A percentile compares a stretch with the other conserved stretches of the same genome.
phyloP scores from a whole-genome alignment of 2,113 vertebrate genomes.

The Zapus hudsonius region DNA sequence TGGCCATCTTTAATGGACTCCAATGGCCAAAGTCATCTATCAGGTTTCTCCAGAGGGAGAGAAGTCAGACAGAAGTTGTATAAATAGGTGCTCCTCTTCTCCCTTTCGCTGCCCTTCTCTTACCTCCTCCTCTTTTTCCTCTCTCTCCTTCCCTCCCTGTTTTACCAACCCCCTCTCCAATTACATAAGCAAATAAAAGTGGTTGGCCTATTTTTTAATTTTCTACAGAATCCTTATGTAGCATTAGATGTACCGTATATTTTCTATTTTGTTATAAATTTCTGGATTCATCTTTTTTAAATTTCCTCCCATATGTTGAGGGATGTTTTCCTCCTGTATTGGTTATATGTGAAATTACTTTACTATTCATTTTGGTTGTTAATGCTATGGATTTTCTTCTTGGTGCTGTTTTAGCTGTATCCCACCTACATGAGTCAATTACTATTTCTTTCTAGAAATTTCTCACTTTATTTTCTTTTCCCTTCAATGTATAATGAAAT shows the following conservation, averaged over 20 bases:
- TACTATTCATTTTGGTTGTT: neutral
- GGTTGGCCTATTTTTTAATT: neutral
- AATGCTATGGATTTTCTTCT: neutral
- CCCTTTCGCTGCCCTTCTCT: neutral
- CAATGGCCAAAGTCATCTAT: neutral
- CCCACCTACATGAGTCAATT: neutral
- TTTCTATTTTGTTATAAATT: constrained; percentile 2
- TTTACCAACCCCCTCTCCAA: neutral
- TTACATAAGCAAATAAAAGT: neutral
- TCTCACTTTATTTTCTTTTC: neutral
- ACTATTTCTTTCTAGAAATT: neutral
- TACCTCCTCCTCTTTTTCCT: neutral
- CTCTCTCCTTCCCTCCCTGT: neutral
- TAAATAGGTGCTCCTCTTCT: neutral
- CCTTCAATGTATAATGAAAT: neutral
- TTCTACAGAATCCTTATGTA: neutral
- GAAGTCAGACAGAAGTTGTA: neutral
- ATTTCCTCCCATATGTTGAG: neutral
- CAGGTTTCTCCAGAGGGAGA: neutral
- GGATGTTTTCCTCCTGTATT: neutral
- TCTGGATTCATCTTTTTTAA: neutral
- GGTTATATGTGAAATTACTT: neutral
- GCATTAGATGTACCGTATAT: neutral
- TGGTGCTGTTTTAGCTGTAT: neutral
- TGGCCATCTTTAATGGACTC: neutral